These are phyloP conservation scores for Poeciliopsis retropinna DNA, from an alignment of 2,113 vertebrate species.

Conservation along the genomic window DNA sequence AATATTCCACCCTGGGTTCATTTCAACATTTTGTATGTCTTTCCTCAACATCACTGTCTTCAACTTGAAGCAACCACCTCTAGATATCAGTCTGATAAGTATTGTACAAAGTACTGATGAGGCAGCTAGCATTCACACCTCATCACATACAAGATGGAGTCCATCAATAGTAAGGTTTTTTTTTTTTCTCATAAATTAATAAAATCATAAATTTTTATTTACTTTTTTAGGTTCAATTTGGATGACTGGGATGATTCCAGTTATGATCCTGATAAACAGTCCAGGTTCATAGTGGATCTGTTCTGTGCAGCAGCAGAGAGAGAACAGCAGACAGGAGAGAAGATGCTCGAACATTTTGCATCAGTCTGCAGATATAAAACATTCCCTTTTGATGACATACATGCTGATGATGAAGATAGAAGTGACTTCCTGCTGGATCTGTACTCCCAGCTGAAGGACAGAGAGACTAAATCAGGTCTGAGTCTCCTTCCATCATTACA, in stretches of 20 bases:
- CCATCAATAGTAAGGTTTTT: no score
- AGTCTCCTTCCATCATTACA: conserved; percentile 16
- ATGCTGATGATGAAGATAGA: neutral
- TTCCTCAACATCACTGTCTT: no score
- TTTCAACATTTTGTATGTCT: no score
- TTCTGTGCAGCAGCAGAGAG: conserved; percentile 9
- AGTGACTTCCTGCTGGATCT: conserved; percentile 1
- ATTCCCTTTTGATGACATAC: neutral
- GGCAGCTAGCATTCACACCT: no score
- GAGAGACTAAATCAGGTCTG: conserved; percentile 2
- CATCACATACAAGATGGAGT: no score
- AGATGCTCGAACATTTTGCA: neutral
- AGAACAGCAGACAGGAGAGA: conserved; percentile 1
- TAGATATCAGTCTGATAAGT: no score
- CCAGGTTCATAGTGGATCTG: neutral
- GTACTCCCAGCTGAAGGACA: neutral
- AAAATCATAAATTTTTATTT: neutral
- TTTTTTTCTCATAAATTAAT: no score
- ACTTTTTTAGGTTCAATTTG: neutral
- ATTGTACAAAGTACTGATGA: no score
- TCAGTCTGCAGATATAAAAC: neutral
- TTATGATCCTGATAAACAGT: neutral
- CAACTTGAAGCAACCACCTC: no score
- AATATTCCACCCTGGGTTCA: no score
- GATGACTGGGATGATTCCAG: neutral